A percentile compares a stretch with the other conserved stretches of the same genome.
These are phyloP conservation scores for Thecocarcelia acutangulata DNA, from an alignment of 2,888 invertebrate species.

Conservation along the genomic window DNA sequence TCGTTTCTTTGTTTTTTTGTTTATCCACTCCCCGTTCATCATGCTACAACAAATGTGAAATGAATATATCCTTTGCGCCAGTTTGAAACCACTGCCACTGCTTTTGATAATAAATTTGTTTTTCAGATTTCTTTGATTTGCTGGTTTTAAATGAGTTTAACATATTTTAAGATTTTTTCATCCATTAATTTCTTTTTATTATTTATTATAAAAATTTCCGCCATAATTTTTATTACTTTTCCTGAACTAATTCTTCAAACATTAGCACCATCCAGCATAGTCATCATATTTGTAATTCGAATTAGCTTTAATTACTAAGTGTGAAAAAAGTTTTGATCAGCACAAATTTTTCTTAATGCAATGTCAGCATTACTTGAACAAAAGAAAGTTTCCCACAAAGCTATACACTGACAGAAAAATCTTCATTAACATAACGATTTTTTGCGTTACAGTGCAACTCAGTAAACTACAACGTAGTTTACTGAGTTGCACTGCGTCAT, in stretches of 20 bases:
- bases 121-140: too few species aligned
- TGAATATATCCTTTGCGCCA: conserved; percentile 24
- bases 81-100: too few species aligned
- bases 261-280: conserved; percentile 41
- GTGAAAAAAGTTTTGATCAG: too few species aligned
- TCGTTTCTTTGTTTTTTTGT: conserved; percentile 6
- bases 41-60: conserved; percentile 45
- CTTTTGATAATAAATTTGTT: too few species aligned
- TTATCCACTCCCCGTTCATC: conserved; percentile 41
- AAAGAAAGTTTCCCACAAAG: too few species aligned
- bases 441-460: too few species aligned
- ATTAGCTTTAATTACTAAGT: background rate
- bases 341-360: too few species aligned
- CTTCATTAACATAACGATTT: too few species aligned
- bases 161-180: conserved; percentile 34
- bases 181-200: conserved; percentile 3
- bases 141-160: conserved; percentile 5
- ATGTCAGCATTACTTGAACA: too few species aligned
- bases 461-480: too few species aligned
- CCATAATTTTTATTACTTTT: background rate
- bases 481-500: too few species aligned
- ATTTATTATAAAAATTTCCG: conserved; percentile 12
- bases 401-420: too few species aligned
- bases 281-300: conserved; percentile 47
- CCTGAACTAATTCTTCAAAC: conserved; percentile 3